Base-by-base conservation (phyloP, 1,140 invertebrate species). In the Drosophila obscura region DNA sequence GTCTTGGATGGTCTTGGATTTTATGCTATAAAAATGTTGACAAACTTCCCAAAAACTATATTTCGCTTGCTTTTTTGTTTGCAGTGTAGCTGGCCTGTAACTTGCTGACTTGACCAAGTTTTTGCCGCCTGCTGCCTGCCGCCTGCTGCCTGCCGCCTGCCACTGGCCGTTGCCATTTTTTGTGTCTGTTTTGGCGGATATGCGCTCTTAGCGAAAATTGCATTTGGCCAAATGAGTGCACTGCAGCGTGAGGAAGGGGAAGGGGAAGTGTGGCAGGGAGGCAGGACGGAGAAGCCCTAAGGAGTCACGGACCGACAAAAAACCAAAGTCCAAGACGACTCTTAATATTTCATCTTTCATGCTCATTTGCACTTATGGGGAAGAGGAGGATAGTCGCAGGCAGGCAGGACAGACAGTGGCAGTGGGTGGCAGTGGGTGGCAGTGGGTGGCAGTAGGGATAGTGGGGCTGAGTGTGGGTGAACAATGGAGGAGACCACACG, bases 341-440 rank as follows among this genome's bases (percentile, higher is more conserved):
- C 81, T 82, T 90, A 87, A 90, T 90, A 90, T 90, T 87, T 90
- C 87, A 90, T 87, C 76, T 71, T 83, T 80, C 83, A 87, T 82
- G 74, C 84, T 84, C 80, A 89, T 83, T 81, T 75, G 74, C 80
- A 84, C 75, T 81, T 87, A 85, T 64, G 69, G 44, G 69, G 44
- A 1, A 19, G 19, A 58, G 43, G 22, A 11, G 44, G n/a, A n/a
- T n/a, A 41, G 6, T 22, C 58, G 53, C 57, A 24, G 22, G 22
- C 22, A 24, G 22, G 22, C 22, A 22, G 22, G 22, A 1, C 1
- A 2, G 22, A 24, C 22, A 24, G 22, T 48, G 19, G 52, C 48
- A 7, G 43, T 39, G 43, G 50, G 31, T 22, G 62, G 22, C 13
- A 19, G 52, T 26, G 48, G 28, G 22, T 15, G 16, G 15, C 11